Evolutionary conservation across 2,888 invertebrate species (phyloP), one percentile per base, ranked within the genome.

Genomic region (Pristionchus exspectatus): DNA sequence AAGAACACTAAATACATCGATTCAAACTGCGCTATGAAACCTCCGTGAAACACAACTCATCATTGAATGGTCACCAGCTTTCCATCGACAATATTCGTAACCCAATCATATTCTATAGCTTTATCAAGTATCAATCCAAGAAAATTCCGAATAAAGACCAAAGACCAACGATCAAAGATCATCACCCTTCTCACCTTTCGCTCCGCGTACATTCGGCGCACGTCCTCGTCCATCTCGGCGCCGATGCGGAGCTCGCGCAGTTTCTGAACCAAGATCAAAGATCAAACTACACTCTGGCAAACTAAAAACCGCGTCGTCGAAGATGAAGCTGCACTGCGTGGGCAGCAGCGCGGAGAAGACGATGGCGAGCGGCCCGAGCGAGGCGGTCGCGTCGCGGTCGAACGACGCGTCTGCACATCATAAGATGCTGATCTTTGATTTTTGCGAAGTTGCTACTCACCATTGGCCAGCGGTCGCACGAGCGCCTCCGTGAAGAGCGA

Each of bases 221-320:
- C 74, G n/a, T 93, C 92, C 27, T 89, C 90, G 72, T 93, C 91
- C 90, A 92, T 89, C 14, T 90, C 89, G 16, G 91, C 66, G 56
- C 90, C 92, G 56, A 93, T 93, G 50, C 93, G 89, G 38, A 91
- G 91, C 59, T 92, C 91, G 54, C 90, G 63, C 72, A 92, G 85
- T 33, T 69, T 81, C 88, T 88, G 63, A 12, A 44, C 24, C n/a
- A 63, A 66, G 63, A 66, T 66, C 50, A n/a, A 38, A 38, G 16
- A 33, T n/a, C n/a, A n/a, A n/a, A n/a, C n/a, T n/a, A n/a, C n/a
- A n/a, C 72, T 72, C 24, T 30, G 27, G 30, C 18, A 50, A 66
- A 66, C 63, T 33, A 5, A 44, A 84, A 27, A 44, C 38, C 66
- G 86, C 24, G 50, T 88, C 38, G 24, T 88, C 87, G 21, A 88